Conservation (phyloP, 2,888 invertebrate species). For the Opisthograptis luteolata region DNA sequence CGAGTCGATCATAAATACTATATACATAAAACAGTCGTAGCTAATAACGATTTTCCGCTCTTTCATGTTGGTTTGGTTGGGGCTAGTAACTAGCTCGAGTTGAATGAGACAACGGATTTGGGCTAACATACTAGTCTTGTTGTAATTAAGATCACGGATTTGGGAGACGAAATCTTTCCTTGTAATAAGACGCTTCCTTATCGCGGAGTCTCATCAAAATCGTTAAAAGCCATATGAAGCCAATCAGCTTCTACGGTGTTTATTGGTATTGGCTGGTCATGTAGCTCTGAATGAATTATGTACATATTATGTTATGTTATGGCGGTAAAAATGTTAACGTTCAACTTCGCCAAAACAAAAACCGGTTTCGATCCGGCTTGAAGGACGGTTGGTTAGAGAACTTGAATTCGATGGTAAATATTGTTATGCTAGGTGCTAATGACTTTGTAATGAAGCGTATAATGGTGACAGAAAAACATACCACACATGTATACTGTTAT, state of each 20-base stretch:
- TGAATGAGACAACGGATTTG: too few species aligned
- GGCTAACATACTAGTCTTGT: too few species aligned
- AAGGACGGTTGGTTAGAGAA: conserved; percentile 21
- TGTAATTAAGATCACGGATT: too few species aligned
- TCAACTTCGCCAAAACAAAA: conserved; percentile 22
- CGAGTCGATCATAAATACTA: conserved; percentile 6
- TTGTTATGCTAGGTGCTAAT: conserved; percentile 9
- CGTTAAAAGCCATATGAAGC: background rate
- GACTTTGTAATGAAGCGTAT: background rate
- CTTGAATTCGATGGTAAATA: conserved; percentile 14
- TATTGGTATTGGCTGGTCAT: background rate
- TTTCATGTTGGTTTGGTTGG: too few species aligned
- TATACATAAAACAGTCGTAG: too few species aligned
- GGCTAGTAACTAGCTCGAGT: too few species aligned
- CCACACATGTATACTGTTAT: background rate
- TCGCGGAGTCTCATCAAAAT: too few species aligned
- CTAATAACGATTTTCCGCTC: too few species aligned
- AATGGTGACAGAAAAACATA: background rate
- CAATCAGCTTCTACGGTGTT: background rate
- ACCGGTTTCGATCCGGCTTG: conserved; percentile 30
- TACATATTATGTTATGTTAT: conserved; percentile 14
- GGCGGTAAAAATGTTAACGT: conserved; percentile 20
- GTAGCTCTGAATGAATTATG: conserved; percentile 4
- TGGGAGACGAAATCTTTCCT: too few species aligned
- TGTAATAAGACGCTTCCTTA: too few species aligned